phyloP scores from a whole-genome alignment of 2,113 vertebrate genomes.

The Orycteropus afer region DNA sequence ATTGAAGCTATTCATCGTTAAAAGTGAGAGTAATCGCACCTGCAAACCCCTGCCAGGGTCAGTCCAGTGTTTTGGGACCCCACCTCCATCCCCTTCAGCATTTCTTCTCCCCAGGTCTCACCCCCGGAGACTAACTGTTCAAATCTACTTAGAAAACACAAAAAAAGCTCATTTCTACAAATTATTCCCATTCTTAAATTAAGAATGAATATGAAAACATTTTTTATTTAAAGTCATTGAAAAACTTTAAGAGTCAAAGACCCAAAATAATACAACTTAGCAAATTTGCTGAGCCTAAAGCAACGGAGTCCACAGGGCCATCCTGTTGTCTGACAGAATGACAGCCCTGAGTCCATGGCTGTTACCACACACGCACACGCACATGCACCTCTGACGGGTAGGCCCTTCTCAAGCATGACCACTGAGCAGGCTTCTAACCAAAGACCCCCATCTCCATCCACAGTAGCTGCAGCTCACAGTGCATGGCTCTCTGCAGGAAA shows the following conservation, averaged over 20 bases:
- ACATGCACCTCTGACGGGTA: neutral
- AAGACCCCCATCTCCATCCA: neutral
- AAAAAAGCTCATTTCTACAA: neutral
- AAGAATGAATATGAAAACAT: neutral
- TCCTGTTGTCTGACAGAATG: neutral
- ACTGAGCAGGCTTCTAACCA: neutral
- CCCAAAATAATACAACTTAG: neutral
- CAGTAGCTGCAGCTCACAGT: neutral
- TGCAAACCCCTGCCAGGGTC: neutral
- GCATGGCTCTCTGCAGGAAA: neutral
- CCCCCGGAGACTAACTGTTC: neutral
- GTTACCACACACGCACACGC: fast-evolving
- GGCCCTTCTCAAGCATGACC: neutral
- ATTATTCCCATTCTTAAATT: neutral
- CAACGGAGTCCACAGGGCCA: neutral
- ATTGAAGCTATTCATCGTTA: neutral
- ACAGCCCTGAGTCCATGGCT: no score
- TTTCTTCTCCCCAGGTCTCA: neutral
- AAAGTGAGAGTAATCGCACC: neutral
- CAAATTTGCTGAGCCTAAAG: neutral
- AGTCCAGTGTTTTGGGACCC: neutral
- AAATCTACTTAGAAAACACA: neutral
- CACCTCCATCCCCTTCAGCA: neutral
- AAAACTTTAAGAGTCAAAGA: neutral
- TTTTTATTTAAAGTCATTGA: neutral